These are phyloP conservation scores for Calephelis virginiensis DNA, from an alignment of 1,140 invertebrate genomes.

Conservation along the genomic window DNA sequence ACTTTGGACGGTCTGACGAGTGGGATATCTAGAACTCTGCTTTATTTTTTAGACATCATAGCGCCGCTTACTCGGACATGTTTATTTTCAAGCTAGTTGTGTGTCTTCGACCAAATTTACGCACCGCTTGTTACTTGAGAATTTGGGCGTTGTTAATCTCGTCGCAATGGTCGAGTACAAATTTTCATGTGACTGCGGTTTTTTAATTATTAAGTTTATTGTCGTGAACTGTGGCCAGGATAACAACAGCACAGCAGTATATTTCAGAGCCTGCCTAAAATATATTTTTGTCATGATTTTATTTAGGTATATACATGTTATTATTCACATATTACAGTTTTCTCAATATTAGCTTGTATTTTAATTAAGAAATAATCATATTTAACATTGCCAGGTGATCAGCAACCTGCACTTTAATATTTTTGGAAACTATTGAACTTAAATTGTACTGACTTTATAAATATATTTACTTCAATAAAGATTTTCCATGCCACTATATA, in stretches of 20 bases:
- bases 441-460: slow-evolving; percentile 81
- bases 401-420: slow-evolving; percentile 80
- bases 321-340: slow-evolving; percentile 79
- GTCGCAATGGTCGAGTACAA: slow-evolving; percentile 45
- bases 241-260: slow-evolving; percentile 75
- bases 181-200: slow-evolving; percentile 67
- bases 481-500: slow-evolving; percentile 78
- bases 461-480: slow-evolving; percentile 81
- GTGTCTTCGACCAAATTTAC: slow-evolving; percentile 71
- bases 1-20: slow-evolving; percentile 40
- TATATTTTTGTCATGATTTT: slow-evolving; percentile 79
- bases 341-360: slow-evolving; percentile 80
- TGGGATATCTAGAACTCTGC: slow-evolving; percentile 20
- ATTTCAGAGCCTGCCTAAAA: slow-evolving; percentile 77
- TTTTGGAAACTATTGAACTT: slow-evolving; percentile 81
- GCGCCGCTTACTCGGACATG: neutral
- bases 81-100: slow-evolving; percentile 53
- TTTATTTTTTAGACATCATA: neutral
- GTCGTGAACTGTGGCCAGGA: slow-evolving; percentile 75
- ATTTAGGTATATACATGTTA: slow-evolving; percentile 79
- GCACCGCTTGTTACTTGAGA: slow-evolving; percentile 60
- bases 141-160: slow-evolving; percentile 51
- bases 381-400: slow-evolving; percentile 80
- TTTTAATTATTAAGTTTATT: slow-evolving; percentile 71
- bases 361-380: slow-evolving; percentile 81